Percentiles rank a stretch among this genome's conserved stretches.
These are phyloP conservation scores for Coelinius sp. DNA, from an alignment of 2,888 invertebrate genomes.

Conservation along the genomic window DNA sequence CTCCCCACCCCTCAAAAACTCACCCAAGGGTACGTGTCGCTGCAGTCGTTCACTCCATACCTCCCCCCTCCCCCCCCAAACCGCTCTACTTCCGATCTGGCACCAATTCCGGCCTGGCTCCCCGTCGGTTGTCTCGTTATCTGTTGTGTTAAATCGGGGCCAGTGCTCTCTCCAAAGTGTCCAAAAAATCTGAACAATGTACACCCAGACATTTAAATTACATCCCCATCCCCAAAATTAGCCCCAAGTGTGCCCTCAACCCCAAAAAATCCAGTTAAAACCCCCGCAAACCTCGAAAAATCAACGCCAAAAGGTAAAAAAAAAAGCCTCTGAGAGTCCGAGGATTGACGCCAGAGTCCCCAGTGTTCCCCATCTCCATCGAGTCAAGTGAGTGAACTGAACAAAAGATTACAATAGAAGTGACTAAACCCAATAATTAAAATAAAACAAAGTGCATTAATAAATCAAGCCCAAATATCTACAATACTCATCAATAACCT, in stretches of 20 bases:
- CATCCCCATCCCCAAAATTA: not conserved
- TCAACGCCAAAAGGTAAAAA: conserved; percentile 1
- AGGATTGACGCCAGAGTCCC: not conserved
- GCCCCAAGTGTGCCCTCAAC: not conserved
- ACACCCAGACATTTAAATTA: not conserved
- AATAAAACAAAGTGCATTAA: not conserved
- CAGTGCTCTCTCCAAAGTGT: conserved; percentile 3
- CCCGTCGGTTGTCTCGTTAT: conserved; percentile 52
- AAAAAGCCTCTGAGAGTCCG: conserved; percentile 6
- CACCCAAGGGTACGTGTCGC: not conserved
- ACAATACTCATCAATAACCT: no score
- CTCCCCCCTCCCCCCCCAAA: no score
- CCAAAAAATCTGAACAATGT: not conserved
- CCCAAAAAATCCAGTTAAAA: not conserved
- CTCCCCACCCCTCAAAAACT: not conserved
- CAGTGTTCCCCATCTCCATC: conserved; percentile 3
- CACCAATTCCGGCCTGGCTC: conserved; percentile 54
- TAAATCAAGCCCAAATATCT: no score
- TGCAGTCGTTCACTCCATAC: no score
- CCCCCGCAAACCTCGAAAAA: no score
- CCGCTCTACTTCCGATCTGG: conserved; percentile 63
- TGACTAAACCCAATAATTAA: not conserved
- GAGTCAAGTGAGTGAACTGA: conserved; percentile 26
- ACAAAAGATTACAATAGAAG: not conserved
- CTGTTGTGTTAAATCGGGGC: conserved; percentile 60